Evolutionary conservation across 1,140 invertebrate species (phyloP), one percentile per base, ranked within the genome.

Genomic region (Drosophila sp.): DNA sequence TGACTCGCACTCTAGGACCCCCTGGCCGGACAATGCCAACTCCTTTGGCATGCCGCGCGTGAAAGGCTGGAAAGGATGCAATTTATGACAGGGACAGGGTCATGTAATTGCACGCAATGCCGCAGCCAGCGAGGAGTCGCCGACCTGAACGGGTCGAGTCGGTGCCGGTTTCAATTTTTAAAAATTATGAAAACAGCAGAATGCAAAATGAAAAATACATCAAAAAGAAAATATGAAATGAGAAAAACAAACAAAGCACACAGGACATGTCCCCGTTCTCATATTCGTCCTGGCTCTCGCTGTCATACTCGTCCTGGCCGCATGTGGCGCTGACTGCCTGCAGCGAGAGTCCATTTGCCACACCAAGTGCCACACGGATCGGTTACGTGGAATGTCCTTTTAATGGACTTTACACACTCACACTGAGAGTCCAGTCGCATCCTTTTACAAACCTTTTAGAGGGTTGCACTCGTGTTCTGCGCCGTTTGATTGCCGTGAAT

Each of bases 311-410:
- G 59, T 63, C 34, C 41, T 38, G 78, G 72, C 84, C 82, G 65
- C 81, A 87, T 87, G 81, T 76, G 70, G 76, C 67, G 62, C 57
- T 66, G 73, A 46, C 76, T 72, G 71, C 70, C 62, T 78, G 76
- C 72, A 62, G 76, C 54, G 66, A 45, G 67, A 78, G 73, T 78
- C 76, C 67, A 78, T 78, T 78, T 78, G 75, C 72, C 72, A 74
- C 58, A 77, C 72, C 64, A 73, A 64, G 66, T 76, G 76, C 66
- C 76, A 36, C 73, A 76, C 73, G 73, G 82, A 87, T 87, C 79
- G 78, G 83, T 78, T 72, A 86, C 82, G 76, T 89, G 82, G 83
- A 87, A 87, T 87, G 82, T 87, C 64, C 82, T 89, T 87, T 89
- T 87, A 87, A 87, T 87, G 83, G 82, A 87, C 82, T 87, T 69